Evolutionary conservation across 2,113 vertebrate genomes (phyloP), one percentile per base, ranked within the genome.

Genomic region (Sprattus sprattus): DNA sequence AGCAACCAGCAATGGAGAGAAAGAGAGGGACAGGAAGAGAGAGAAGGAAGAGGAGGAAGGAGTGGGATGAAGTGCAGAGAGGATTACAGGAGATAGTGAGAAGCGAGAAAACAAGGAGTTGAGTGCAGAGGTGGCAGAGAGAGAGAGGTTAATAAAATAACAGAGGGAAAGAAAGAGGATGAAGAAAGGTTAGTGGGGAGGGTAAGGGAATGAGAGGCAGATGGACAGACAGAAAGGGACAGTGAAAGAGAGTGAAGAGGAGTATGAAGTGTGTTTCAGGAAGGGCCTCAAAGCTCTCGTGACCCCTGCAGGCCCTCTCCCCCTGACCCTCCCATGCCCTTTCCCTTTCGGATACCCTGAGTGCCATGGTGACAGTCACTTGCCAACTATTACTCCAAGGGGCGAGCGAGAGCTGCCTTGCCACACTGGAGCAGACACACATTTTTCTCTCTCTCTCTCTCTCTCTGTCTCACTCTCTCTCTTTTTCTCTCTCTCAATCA

Each of bases 401-500:
- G 52, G 52, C 52, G 13, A 54, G 47, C 6, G 47, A 49, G 47
- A 3, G 47, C 47, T 49, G 47, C 47, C 47, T 49, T 49, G 47
- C 47, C 47, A 49, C 47, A 18, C 11, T 4, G 13, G 16, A 54
- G 15, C 25, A 71, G 10, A 71, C 64, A 28, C 64, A 28, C 15
- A 25, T 71, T 10, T 71, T 25, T 32, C 25, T 71, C 64, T 71
- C 6, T 71, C 64, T 32, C 60, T 64, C 20, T 25, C n/a, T 64
- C 60, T 64, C 20, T n/a, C 7, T 22, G 2, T n/a, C 6, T 25
- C 60, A 25, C 8, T 64, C 18, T n/a, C 57, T n/a, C 16, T 64
- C 57, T 64, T n/a, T n/a, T 20, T n/a, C 64, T 67, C 64, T 67
- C 64, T 71, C n/a, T 28, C 22, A 71, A 71, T 71, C n/a, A 71